Base-by-base conservation (phyloP, 2,888 invertebrate species). In the Drosophila nr. perissopoda region DNA sequence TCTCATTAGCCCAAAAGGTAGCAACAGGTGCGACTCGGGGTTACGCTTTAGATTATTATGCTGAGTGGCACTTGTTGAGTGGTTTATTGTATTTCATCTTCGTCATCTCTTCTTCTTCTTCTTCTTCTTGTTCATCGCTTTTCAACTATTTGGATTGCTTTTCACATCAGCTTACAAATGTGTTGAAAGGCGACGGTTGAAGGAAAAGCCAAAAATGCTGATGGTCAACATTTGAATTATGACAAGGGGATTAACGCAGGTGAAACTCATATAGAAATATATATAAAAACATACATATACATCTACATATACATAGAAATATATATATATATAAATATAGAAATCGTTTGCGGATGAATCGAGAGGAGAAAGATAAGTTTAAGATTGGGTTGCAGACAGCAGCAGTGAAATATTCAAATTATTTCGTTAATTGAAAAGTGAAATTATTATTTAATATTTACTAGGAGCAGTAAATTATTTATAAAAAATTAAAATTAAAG, bases 41-140 rank as follows among this genome's bases (percentile, higher is more conserved):
- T 46, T 64, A 51, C 27, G n/a, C 16, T 18, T 51, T 29, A 13
- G 61, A 49, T 46, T 46, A 25, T 16, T 4, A 46, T 52, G 16
- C 25, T 54, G 53, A 79, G 66, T 65, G 64, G 60, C 65, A 85
- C 75, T 59, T 76, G 83, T 65, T 73, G 67, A 74, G 69, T 58
- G 70, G 58, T 67, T 67, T 68, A 40, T 42, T 46, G 25, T 21
- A 46, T 46, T 46, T 25, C 25, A 46, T 46, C 46, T 8, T 27
- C 46, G 25, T 16, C 21, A 25, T 21, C 21, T 13, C 21, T 16
- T 36, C 36, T 36, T 58, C 29, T 8, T 58, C 29, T 8, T 27
- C n/a, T n/a, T 33, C 36, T 51, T 59, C 40, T 57, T 13, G 8
- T 31, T n/a, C 27, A n/a, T 11, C 18, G 18, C 25, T 11, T 42